Conservation (phyloP, 2,888 invertebrate genomes). For the Eupithecia abbreviata region DNA sequence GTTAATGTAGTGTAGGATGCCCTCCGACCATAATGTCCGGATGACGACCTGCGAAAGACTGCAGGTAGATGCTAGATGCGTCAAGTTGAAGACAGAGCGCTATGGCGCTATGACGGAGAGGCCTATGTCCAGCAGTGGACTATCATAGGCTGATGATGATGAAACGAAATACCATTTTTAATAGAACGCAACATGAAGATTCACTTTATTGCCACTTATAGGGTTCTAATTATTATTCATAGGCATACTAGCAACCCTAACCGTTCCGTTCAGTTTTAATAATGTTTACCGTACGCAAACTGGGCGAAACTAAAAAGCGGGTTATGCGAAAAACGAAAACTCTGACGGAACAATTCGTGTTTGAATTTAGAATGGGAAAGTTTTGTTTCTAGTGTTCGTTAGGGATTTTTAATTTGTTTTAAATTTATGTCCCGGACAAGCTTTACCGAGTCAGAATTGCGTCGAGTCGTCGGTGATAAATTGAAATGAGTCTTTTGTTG, state of each 20-base stretch:
- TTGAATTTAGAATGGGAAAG: conserved; percentile 47
- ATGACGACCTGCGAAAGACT: no score
- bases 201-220: neutral
- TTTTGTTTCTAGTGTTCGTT: conserved; percentile 21
- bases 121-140: no score
- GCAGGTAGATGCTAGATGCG: no score
- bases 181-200: neutral
- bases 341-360: conserved; percentile 47
- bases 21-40: no score
- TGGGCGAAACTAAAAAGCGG: conserved; percentile 47
- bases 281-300: conserved; percentile 54
- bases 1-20: no score
- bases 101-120: no score
- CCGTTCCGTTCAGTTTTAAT: conserved; percentile 51
- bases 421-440: neutral
- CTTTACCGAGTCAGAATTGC: neutral
- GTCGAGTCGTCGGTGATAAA: neutral
- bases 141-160: no score
- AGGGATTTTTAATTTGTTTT: conserved; percentile 4
- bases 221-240: neutral
- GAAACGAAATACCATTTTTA: no score
- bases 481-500: neutral
- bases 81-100: no score
- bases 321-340: conserved; percentile 44
- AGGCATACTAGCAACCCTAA: conserved; percentile 26